phyloP scores from a whole-genome alignment of 2,797 vertebrate species.

The Margarornis squamiger region DNA sequence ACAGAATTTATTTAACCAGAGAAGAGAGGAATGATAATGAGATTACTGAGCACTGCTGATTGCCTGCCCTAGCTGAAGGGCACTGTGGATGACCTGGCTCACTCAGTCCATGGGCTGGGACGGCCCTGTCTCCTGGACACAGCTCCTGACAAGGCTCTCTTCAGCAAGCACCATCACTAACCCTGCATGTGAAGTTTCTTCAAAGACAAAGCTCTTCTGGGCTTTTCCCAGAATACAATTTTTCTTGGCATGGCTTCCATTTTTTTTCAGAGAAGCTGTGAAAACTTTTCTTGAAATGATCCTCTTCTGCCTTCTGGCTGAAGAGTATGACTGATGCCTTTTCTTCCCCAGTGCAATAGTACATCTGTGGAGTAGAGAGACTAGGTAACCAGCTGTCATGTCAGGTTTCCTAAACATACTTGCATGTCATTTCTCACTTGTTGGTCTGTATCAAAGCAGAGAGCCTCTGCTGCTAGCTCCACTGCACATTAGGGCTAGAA shows the following conservation, averaged over 20 bases:
- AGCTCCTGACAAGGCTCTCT: not conserved
- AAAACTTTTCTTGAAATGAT: constrained; percentile 58
- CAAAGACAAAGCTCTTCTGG: not conserved
- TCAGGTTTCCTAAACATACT: constrained; percentile 59
- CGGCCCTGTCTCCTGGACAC: accelerated
- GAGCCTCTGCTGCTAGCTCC: constrained; percentile 26
- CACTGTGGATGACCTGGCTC: not conserved
- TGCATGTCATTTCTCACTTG: constrained; percentile 64
- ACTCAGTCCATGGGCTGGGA: accelerated
- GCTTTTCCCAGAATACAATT: not conserved
- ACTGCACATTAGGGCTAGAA: constrained; percentile 35
- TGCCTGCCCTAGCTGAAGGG: constrained; percentile 15
- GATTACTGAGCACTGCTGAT: not conserved
- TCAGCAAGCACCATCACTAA: not conserved
- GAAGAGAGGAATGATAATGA: not conserved
- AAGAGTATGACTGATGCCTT: constrained; percentile 63
- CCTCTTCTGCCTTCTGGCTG: constrained; percentile 63
- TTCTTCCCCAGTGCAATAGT: constrained; percentile 58
- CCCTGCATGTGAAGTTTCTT: not conserved
- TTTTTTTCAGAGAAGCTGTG: not conserved
- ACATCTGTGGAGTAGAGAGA: constrained; percentile 61
- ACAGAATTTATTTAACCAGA: not conserved
- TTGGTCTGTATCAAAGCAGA: constrained; percentile 63
- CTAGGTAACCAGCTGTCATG: constrained; percentile 68
- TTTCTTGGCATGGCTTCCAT: constrained; percentile 31